Evolutionary conservation across 2,797 vertebrate species (phyloP).

Genomic region (Okamejei kenojei): DNA sequence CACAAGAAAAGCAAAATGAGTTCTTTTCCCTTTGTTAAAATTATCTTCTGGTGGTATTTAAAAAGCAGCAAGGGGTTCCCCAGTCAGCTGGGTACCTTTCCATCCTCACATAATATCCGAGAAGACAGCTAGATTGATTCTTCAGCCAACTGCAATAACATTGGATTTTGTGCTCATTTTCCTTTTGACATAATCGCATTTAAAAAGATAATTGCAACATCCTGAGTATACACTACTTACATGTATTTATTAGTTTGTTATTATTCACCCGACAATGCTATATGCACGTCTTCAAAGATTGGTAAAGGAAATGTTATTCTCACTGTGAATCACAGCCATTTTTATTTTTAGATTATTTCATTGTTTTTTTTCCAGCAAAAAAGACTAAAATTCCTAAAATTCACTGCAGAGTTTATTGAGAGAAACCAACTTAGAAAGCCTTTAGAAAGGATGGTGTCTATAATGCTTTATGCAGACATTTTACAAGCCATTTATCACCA

Average conservation of each 20-base stretch:
- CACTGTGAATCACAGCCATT: neutral
- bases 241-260: neutral
- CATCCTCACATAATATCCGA: neutral
- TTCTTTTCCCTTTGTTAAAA: neutral
- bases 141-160: neutral
- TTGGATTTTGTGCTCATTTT: neutral
- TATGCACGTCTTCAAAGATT: neutral
- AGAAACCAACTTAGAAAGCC: neutral
- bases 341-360: constrained; percentile 17
- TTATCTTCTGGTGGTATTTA: neutral
- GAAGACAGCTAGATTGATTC: neutral
- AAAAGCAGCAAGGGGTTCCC: neutral
- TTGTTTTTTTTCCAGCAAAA: neutral
- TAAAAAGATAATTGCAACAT: neutral
- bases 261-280: neutral
- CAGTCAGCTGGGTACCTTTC: neutral
- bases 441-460: constrained; percentile 10
- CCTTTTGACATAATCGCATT: neutral
- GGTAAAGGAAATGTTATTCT: neutral
- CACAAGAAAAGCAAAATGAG: neutral
- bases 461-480: constrained; percentile 38
- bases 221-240: neutral
- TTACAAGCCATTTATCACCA: constrained; percentile 42
- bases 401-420: constrained; percentile 7
- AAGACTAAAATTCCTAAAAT: neutral